Conservation (phyloP, 2,888 invertebrate genomes). For the Erebia ligea region DNA sequence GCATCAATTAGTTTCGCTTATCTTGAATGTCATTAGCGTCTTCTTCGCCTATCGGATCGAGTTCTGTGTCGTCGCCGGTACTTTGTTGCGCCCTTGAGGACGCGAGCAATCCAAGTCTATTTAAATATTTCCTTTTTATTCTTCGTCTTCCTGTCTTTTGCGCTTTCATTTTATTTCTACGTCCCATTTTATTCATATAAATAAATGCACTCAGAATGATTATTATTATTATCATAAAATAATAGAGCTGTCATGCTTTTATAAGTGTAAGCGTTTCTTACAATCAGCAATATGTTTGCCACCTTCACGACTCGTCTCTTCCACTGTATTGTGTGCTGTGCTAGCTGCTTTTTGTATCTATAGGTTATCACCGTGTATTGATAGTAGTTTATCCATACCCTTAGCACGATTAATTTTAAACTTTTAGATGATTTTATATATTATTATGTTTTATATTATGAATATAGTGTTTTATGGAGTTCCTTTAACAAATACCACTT, state of each 20-base stretch:
- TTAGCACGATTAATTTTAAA: conserved; percentile 63
- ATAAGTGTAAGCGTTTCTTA: conserved; percentile 81
- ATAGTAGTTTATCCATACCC: conserved; percentile 71
- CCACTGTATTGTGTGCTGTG: conserved; percentile 83
- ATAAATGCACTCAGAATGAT: conserved; percentile 76
- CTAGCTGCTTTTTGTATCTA: conserved; percentile 84
- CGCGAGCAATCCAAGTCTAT: conserved; percentile 31
- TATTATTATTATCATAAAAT: conserved; percentile 52
- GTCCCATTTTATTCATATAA: conserved; percentile 69
- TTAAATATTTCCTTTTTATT: conserved; percentile 29
- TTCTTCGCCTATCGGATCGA: conserved; percentile 66
- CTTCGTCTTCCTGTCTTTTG: conserved; percentile 36
- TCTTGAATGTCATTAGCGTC: conserved; percentile 69
- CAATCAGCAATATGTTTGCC: conserved; percentile 79
- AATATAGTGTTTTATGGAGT: conserved; percentile 27
- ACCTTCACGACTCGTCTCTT: conserved; percentile 81
- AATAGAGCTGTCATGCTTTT: conserved; percentile 83
- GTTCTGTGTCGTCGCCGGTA: conserved; percentile 57
- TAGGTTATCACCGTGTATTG: conserved; percentile 79
- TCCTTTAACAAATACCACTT: conserved; percentile 27
- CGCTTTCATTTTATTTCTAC: conserved; percentile 68
- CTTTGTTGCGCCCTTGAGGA: conserved; percentile 55
- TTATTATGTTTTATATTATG: conserved; percentile 31
- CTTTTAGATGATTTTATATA: conserved; percentile 28
- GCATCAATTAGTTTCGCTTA: conserved; percentile 80